Evolutionary conservation across 2,113 vertebrate species (phyloP).

Genomic region (Hylia prasina): DNA sequence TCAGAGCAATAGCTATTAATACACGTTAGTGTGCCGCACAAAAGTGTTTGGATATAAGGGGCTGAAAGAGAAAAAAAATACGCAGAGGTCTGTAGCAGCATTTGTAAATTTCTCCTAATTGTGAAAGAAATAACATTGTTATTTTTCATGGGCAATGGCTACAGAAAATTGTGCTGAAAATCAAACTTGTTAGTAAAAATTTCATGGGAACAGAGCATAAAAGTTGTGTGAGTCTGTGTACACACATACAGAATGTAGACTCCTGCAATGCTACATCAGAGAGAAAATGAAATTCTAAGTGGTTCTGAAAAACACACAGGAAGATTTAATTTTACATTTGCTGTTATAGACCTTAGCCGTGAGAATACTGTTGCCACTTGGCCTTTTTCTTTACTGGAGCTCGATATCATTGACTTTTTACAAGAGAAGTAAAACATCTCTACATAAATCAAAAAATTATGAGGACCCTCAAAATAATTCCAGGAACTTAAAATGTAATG

Average conservation of each 20-base stretch:
- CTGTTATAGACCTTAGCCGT: background rate
- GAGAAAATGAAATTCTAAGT: background rate
- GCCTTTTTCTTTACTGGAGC: background rate
- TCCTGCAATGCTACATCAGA: background rate
- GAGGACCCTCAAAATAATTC: background rate
- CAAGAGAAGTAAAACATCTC: background rate
- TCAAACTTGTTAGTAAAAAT: background rate
- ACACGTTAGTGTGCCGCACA: background rate
- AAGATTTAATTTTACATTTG: conserved; percentile 6
- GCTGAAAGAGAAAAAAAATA: background rate
- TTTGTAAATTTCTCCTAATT: background rate
- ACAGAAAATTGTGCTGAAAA: background rate
- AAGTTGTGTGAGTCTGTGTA: background rate
- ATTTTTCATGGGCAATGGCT: background rate
- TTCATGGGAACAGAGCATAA: background rate
- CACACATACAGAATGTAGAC: background rate
- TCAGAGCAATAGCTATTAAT: background rate
- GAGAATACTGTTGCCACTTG: background rate
- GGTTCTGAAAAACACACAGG: background rate
- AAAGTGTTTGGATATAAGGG: background rate
- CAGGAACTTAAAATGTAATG: background rate
- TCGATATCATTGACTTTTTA: background rate
- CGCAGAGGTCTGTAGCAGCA: background rate
- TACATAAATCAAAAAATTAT: background rate
- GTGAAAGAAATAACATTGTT: background rate